These are phyloP conservation scores for Scophthalmus maximus DNA, from an alignment of 2,113 vertebrate genomes.

Conservation along the genomic window DNA sequence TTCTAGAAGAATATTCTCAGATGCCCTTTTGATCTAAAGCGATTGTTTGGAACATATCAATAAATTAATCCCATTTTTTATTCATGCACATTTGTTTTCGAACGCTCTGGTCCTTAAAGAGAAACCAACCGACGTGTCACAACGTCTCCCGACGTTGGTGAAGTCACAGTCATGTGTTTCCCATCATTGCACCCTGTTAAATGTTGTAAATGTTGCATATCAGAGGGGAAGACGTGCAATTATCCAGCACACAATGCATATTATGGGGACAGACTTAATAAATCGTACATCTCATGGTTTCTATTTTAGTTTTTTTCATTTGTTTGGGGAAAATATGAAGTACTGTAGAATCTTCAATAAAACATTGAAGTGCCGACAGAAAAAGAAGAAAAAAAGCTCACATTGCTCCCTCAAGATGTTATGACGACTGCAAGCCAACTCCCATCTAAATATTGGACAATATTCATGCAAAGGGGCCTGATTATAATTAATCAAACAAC, in stretches of 20 bases:
- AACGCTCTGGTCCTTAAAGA: background rate
- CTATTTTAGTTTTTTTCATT: constrained; percentile 27
- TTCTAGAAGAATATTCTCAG: background rate
- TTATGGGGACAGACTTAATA: constrained; percentile 13
- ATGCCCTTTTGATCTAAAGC: background rate
- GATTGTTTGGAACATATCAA: no score
- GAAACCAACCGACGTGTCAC: constrained; percentile 12
- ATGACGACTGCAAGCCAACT: constrained; percentile 36
- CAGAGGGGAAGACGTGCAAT: background rate
- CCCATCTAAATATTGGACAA: constrained; percentile 50
- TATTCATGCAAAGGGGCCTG: constrained; percentile 44
- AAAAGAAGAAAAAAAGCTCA: constrained; percentile 1
- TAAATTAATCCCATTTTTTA: no score
- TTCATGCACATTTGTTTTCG: background rate
- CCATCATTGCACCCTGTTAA: constrained; percentile 33
- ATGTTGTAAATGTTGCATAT: constrained; percentile 7
- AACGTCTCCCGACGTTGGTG: background rate
- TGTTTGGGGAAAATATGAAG: background rate
- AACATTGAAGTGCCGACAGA: background rate
- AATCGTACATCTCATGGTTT: constrained; percentile 15
- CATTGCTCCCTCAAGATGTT: constrained; percentile 40
- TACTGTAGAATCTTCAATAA: constrained; percentile 7
- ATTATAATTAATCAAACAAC: constrained; percentile 61
- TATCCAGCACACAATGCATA: constrained; percentile 16
- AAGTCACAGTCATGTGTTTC: constrained; percentile 22